Evolutionary conservation across 2,888 invertebrate species (phyloP).

Genomic region (Rapana venosa): DNA sequence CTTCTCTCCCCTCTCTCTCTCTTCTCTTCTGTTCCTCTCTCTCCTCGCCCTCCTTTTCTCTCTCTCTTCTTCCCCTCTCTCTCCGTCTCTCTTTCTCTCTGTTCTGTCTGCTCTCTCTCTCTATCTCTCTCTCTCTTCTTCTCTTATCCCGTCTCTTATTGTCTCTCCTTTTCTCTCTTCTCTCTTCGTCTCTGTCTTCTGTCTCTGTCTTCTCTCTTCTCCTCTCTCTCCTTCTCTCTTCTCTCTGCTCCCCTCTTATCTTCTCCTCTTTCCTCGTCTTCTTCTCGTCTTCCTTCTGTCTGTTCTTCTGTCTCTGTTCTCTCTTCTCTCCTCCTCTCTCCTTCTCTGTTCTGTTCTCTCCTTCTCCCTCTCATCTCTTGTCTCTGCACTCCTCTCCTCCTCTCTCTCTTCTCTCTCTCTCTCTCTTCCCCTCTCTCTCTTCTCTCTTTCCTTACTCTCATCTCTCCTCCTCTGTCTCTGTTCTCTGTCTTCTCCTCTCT

Average conservation of each 20-base stretch:
- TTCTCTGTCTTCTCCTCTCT: too few species aligned
- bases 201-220: not conserved
- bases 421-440: not conserved
- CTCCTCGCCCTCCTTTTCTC: not conserved
- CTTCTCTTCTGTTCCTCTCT: not conserved
- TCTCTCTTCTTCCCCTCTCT: not conserved
- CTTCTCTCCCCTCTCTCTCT: not conserved
- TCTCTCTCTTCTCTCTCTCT: not conserved
- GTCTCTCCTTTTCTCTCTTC: not conserved
- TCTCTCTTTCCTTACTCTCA: too few species aligned
- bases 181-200: not conserved
- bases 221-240: not conserved
- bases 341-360: too few species aligned
- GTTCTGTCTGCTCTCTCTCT: not conserved
- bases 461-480: too few species aligned
- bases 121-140: not conserved
- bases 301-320: too few species aligned
- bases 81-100: too few species aligned
- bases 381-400: too few species aligned
- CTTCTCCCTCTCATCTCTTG: too few species aligned
- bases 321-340: too few species aligned
- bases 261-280: too few species aligned
- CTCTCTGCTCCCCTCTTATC: not conserved
- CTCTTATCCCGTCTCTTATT: too few species aligned
- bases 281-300: too few species aligned